These are phyloP conservation scores for Hyphantria cunea DNA, from an alignment of 1,140 invertebrate genomes.

Conservation along the genomic window DNA sequence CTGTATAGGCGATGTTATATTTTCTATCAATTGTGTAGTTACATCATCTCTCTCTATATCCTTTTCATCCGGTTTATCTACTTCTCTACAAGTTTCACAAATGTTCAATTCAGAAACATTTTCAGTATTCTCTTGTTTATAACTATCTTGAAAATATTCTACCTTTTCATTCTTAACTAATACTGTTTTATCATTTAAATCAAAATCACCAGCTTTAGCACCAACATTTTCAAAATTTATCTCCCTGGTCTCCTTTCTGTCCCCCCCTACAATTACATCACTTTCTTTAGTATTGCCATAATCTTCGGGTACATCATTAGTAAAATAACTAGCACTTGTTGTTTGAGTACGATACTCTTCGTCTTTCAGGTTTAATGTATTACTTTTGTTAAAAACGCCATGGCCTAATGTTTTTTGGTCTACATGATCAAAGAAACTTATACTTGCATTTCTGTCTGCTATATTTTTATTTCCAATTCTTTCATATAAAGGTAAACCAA, in stretches of 20 bases:
- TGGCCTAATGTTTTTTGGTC: not conserved
- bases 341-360: not conserved
- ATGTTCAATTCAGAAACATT: slow-evolving; percentile 55
- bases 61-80: slow-evolving; percentile 57
- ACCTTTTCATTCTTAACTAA: not conserved
- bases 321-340: slow-evolving; percentile 3
- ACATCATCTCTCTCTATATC: slow-evolving; percentile 52
- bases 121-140: slow-evolving; percentile 27
- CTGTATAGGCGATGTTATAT: slow-evolving; percentile 72
- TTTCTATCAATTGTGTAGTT: slow-evolving; percentile 69
- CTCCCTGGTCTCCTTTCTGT: not conserved
- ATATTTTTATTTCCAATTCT: not conserved
- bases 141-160: not conserved
- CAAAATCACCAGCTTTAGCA: not conserved
- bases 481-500: slow-evolving; percentile 24
- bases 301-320: not conserved
- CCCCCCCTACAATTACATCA: not conserved
- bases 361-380: no score
- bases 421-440: slow-evolving; percentile 30
- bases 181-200: not conserved
- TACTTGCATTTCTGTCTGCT: slow-evolving; percentile 3
- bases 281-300: not conserved
- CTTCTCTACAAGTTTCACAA: slow-evolving; percentile 67
- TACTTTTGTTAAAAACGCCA: no score
- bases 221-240: not conserved